Base-by-base conservation (phyloP, 2,888 invertebrate genomes). In the Drosophila borborema region DNA sequence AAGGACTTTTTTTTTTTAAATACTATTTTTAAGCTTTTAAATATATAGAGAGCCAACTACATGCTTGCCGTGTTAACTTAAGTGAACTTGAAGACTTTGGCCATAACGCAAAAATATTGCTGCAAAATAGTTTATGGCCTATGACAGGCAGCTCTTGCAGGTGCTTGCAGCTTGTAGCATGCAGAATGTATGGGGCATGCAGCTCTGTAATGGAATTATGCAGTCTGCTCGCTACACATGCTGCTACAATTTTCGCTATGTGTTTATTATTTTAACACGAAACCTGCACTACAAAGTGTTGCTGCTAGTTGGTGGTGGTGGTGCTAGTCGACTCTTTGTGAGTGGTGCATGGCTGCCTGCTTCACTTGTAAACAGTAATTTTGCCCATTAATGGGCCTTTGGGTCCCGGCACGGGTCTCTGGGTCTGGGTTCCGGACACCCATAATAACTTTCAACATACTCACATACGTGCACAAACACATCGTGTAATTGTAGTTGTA, bases 201-300 rank as follows among this genome's bases (percentile, higher is more conserved):
- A 72, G 65, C 70, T 28, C 62, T 73, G 79, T 87, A 86, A 86
- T 89, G 86, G 88, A 87, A 86, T 86, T 89, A 87, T 82, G 77
- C 72, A 56, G 63, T 43, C 69, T 54, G 53, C 63, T 58, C 43
- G 64, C 70, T 69, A 62, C 87, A 87, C 77, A 83, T 80, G 80
- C 73, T 85, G 73, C 77, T 73, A 82, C 85, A 84, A 83, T 87
- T 89, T 85, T 77, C 77, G 86, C 82, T 81, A 85, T 86, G 88
- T 89, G 90, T 86, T 86, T 86, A 89, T 89, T 86, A 86, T 86
- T 86, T 86, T 87, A 89, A 89, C 88, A 88, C 88, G 88, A 87
- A 88, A 89, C 86, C 83, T 87, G 82, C 81, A 85, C 77, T 81
- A 72, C 61, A 66, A 68, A 72, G 59, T 56, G 58, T 41, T 49